Base-by-base conservation (phyloP, 2,888 invertebrate genomes). In the Blera fallax region DNA sequence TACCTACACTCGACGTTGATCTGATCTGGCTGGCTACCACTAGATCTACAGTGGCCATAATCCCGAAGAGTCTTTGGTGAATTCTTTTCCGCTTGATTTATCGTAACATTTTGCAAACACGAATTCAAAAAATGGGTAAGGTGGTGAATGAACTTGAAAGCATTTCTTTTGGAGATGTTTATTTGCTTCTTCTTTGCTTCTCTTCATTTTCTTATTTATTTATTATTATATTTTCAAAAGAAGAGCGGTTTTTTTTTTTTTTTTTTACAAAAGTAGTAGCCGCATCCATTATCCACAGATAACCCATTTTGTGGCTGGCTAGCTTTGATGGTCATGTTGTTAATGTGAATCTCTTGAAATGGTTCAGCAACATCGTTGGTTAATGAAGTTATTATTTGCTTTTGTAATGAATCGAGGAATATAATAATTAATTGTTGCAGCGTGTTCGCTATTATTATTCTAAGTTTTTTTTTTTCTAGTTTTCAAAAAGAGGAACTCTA, bases 111-210 rank as follows among this genome's bases (percentile, higher is more conserved):
- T 65, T 40, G 69, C 69, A 52, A 72, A 52, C 52, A 14, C 56
- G 29, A 82, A 60, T 56, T 34, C 27, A 72, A 24, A 82, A n/a
- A 78, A 82, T 82, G 78, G 82, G 72, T 83, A 83, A 83, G 65
- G 37, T 78, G 78, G 82, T 83, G 82, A 83, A 83, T 78, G 82
- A 83, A 83, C 82, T 78, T 78, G 65, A 83, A 72, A 78, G 72
- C 82, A 83, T 83, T 83, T 72, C 78, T 78, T 65, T 58, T 50
- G 27, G 34, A 14, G 45, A 32, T 56, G 43, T 56, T 65, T 56
- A 27, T 45, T 65, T 48, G 34, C 34, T 24, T 58, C 32, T 18
- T 45, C 34, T 4, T 65, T 21, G 58, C 37, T 50, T 32, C 6
- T 32, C 43, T 18, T 40, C 45, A 10, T n/a, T 32, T 43, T 40